Base-by-base conservation (phyloP, 2,113 vertebrate genomes). In the Dinomys branickii region DNA sequence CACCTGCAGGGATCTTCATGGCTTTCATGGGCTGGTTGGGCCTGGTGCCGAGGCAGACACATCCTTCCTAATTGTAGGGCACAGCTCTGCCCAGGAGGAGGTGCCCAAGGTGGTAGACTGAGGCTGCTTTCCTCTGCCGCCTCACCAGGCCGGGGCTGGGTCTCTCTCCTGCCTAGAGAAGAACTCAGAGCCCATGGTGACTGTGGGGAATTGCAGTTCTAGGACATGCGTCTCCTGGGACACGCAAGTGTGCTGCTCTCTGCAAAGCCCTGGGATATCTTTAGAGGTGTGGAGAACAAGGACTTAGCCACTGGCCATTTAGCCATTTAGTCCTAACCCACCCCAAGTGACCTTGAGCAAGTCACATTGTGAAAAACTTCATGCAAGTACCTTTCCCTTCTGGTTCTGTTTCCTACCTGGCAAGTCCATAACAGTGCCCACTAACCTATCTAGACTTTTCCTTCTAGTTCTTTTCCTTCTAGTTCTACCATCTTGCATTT, bases 31-130 rank as follows among this genome's bases (percentile, higher is more conserved):
- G 77, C 84, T 96, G 0, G 0, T 84, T 35, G 54, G 73, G 92
- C 90, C 88, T 0, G 0, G 86, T 0, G 26, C 82, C 54, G 97
- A 97, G 92, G 95, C 80, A 91, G 86, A 94, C 73, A 75, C 80
- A 94, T 30, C 94, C 95, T 95, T 80, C 82, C 94, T 94, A 92
- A 98, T 92, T 97, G 96, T 84, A 94, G 97, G 96, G 96, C 95
- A 97, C 87, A 96, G 80, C 67, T 92, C 92, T 95, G 63, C 90
- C 78, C 52, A 54, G 92, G 90, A 81, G 96, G 83, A 87, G 83
- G 83, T 71, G n/a, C 26, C 67, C 87, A 93, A 83, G 94, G 78
- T 93, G 92, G 90, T 56, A 91, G 73, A 78, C 58, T 2, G 9
- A 95, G 47, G 33, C 78, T 24, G 28, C 61, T 85, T 86, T 50